Evolutionary conservation across 2,888 invertebrate species (phyloP), one percentile per base, ranked within the genome.

Genomic region (Dryomyza anilis): DNA sequence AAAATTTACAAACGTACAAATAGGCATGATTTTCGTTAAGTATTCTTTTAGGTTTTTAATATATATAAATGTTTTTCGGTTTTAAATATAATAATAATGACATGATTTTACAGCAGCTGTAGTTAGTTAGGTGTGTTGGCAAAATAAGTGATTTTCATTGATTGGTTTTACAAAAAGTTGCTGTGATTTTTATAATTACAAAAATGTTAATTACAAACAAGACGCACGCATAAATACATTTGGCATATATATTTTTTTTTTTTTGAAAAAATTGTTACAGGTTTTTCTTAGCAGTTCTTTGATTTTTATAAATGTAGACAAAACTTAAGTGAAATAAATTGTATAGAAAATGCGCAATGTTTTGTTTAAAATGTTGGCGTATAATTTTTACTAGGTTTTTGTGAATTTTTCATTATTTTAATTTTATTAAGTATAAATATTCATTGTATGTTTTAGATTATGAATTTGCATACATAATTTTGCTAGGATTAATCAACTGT

Each of bases 381-480:
- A 19, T 23, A 55, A 55, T 55, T 55, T 55, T 55, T 33, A 33
- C 21, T 23, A 33, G 21, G 19, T 25, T 50, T 50, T 25, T 25
- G n/a, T 55, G 33, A 19, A 33, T 36, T 36, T 36, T 55, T 8
- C 12, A 14, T 33, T 23, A 19, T 55, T n/a, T 21, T 14, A n/a
- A 21, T 55, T 55, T 36, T 55, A 36, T 19, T 55, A 55, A 19
- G 23, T 19, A 23, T 36, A 55, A 39, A 33, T 12, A 36, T 55
- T 36, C 33, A 33, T 55, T 36, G 33, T 39, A 21, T 55, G 33
- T 21, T 12, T 55, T 36, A 36, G 21, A 55, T 19, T 55, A 36
- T 36, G 33, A 36, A 33, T 55, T 36, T 55, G 55, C 55, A 55
- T 55, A 36, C 55, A 55, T 55, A 55, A 55, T 55, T 55, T 55